Percentiles rank a stretch among this genome's conserved stretches.
phyloP scores from a whole-genome alignment of 2,888 invertebrate species.

The Leucoma salicis region DNA sequence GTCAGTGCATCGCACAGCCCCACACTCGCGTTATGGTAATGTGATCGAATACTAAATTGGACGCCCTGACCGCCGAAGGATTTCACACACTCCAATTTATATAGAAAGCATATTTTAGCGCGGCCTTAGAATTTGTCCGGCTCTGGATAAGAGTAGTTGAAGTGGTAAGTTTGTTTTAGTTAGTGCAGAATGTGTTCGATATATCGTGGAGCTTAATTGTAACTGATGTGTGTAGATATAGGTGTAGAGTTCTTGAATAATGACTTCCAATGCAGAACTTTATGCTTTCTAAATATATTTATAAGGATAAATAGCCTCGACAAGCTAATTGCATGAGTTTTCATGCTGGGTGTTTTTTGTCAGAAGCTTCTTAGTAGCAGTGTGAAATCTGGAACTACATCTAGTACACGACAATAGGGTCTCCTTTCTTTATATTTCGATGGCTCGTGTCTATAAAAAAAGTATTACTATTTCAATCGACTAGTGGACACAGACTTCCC shows the following conservation, averaged over 20 bases:
- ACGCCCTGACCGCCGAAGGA: conserved; percentile 56
- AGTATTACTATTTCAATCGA: too few species aligned
- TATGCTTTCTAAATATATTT: too few species aligned
- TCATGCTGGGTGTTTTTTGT: too few species aligned
- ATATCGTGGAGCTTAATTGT: background rate
- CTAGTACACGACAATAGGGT: too few species aligned
- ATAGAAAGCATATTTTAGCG: conserved; percentile 32
- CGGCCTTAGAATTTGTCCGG: conserved; percentile 11
- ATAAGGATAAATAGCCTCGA: too few species aligned
- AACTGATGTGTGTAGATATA: conserved; percentile 7
- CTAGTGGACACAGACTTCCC: too few species aligned
- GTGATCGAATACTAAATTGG: conserved; percentile 75
- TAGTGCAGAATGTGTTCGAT: background rate
- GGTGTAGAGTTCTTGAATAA: background rate
- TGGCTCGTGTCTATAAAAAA: too few species aligned
- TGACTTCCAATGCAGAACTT: too few species aligned
- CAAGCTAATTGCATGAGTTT: too few species aligned
- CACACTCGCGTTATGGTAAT: conserved; percentile 75
- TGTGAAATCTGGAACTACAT: too few species aligned
- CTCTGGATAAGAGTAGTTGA: conserved; percentile 24
- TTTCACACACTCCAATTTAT: conserved; percentile 47
- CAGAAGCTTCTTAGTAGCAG: too few species aligned
- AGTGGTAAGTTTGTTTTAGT: conserved; percentile 11
- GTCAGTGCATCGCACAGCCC: conserved; percentile 43
- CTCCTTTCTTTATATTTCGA: too few species aligned